Evolutionary conservation across 2,888 invertebrate species (phyloP).

Genomic region (Drosophila lutescens): DNA sequence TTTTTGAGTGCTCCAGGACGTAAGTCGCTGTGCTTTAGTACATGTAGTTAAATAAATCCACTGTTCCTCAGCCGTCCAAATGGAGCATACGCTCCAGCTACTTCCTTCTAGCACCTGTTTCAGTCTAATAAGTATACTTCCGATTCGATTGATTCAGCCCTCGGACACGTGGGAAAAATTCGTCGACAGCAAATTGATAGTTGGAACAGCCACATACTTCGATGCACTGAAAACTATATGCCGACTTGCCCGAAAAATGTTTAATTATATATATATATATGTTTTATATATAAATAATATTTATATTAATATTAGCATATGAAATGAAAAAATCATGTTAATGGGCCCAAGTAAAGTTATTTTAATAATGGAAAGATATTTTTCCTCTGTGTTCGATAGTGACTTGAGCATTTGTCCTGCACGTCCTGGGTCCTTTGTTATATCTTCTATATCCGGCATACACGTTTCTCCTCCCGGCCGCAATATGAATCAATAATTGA

Average conservation of each 20-base stretch:
- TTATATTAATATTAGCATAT: too few relatives aligned
- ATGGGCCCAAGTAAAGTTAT: too few relatives aligned
- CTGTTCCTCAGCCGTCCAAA: neutral
- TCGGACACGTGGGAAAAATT: constrained; percentile 63
- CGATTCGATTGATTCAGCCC: constrained; percentile 11
- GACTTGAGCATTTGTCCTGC: constrained; percentile 9
- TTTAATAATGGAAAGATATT: neutral
- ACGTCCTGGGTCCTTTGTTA: constrained; percentile 29
- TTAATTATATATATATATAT: too few relatives aligned
- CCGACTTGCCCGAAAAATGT: too few relatives aligned
- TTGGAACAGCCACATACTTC: too few relatives aligned
- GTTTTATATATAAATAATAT: too few relatives aligned
- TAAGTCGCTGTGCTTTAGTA: constrained; percentile 1
- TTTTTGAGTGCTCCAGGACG: constrained; percentile 9
- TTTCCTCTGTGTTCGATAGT: neutral
- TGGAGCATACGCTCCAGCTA: neutral
- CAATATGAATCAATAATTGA: constrained; percentile 69
- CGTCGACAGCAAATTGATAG: constrained; percentile 56
- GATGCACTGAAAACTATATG: too few relatives aligned
- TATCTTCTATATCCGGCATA: constrained; percentile 23
- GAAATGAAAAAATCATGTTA: too few relatives aligned
- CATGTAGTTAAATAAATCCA: constrained; percentile 28
- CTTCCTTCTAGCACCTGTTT: constrained; percentile 20
- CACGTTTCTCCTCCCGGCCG: constrained; percentile 50
- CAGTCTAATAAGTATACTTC: constrained; percentile 26